Conservation (phyloP, 2,888 invertebrate species). For the Cynaeus angustus region DNA sequence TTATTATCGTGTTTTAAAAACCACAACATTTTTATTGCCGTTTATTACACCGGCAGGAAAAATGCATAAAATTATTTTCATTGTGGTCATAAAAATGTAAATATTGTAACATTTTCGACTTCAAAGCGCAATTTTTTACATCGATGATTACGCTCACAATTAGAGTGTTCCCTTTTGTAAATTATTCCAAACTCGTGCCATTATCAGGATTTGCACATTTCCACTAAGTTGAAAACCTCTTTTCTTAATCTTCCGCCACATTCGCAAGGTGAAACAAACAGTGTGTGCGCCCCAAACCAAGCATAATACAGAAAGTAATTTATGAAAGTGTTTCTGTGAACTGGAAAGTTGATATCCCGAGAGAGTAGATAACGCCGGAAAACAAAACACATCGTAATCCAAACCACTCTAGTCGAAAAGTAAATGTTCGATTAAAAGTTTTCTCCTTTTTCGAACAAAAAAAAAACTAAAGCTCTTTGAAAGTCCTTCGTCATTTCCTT, state of each 20-base stretch:
- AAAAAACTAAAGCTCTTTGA: conserved; percentile 44
- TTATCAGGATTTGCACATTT: neutral
- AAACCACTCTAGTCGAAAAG: conserved; percentile 59
- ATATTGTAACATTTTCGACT: conserved; percentile 8
- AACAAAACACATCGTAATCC: conserved; percentile 62
- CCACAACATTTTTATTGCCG: conserved; percentile 16
- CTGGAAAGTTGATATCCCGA: conserved; percentile 58
- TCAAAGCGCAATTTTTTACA: conserved; percentile 19
- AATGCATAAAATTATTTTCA: conserved; percentile 21
- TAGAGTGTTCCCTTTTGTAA: neutral
- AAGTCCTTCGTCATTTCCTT: conserved; percentile 50
- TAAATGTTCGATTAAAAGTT: conserved; percentile 64
- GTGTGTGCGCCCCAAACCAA: conserved; percentile 30
- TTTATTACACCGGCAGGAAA: conserved; percentile 16
- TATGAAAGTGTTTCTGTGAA: conserved; percentile 60
- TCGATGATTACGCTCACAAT: too few species aligned
- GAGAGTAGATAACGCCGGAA: conserved; percentile 60
- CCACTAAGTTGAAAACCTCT: neutral
- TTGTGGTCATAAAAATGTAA: conserved; percentile 18
- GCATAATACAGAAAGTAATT: conserved; percentile 59
- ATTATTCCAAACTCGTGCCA: neutral
- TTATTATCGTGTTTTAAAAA: conserved; percentile 28
- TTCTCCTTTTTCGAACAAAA: conserved; percentile 55
- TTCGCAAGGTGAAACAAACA: conserved; percentile 12
- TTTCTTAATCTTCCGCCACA: conserved; percentile 7